Percentiles rank a stretch among this genome's conserved stretches.
phyloP scores from a whole-genome alignment of 2,113 vertebrate genomes.

The Nothobranchius furzeri region DNA sequence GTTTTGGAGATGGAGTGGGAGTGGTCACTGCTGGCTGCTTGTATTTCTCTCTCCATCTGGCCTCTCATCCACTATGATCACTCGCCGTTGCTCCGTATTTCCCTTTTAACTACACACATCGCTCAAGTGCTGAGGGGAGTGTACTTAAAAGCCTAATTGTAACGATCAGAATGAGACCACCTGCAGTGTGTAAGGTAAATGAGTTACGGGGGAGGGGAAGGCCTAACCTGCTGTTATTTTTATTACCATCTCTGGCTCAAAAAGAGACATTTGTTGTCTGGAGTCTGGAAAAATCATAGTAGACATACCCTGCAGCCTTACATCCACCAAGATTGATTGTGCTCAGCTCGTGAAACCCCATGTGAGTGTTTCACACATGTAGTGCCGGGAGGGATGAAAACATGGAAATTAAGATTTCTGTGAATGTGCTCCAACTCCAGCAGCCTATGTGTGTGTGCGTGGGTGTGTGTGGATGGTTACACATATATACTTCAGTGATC shows the following conservation, averaged over 20 bases:
- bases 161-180: slow-evolving; percentile 55
- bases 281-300: slow-evolving; percentile 29
- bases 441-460: no score
- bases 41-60: slow-evolving; percentile 31
- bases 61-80: slow-evolving; percentile 33
- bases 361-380: slow-evolving; percentile 57
- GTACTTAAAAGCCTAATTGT: slow-evolving; percentile 46
- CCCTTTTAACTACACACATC: slow-evolving; percentile 27
- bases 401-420: slow-evolving; percentile 19
- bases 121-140: slow-evolving; percentile 29
- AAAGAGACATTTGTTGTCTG: slow-evolving; percentile 36
- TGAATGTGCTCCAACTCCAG: slow-evolving; percentile 30
- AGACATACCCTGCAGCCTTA: slow-evolving; percentile 53
- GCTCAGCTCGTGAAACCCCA: slow-evolving; percentile 50
- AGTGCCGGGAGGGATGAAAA: slow-evolving; percentile 49
- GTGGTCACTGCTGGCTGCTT: slow-evolving; percentile 40
- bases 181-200: slow-evolving; percentile 31
- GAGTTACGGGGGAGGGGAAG: slow-evolving; percentile 13
- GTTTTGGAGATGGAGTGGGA: slow-evolving; percentile 17
- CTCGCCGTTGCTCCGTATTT: slow-evolving; percentile 32
- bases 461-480: no score
- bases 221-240: slow-evolving; percentile 40
- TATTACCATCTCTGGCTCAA: slow-evolving; percentile 60
- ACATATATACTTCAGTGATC: no score
- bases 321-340: slow-evolving; percentile 62